Conservation (phyloP, 2,797 vertebrate genomes). For the Lepilemur ruficaudatus region DNA sequence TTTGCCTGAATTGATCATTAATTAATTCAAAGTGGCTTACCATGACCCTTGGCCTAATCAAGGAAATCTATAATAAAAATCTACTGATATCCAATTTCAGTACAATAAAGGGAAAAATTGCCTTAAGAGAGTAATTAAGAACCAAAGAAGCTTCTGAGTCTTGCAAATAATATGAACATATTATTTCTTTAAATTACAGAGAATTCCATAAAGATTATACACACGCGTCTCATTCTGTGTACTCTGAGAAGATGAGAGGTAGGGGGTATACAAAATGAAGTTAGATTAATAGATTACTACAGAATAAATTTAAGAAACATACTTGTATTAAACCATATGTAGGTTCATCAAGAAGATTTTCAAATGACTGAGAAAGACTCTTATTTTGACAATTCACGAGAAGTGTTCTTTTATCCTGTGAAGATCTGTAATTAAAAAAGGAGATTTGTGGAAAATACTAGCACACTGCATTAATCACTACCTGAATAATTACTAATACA, state of each 20-base stretch:
- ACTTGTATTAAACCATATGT: conserved; percentile 92
- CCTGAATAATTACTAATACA: conserved; percentile 35
- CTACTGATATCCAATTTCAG: background rate
- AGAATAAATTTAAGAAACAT: conserved; percentile 74
- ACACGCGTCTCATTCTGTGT: background rate
- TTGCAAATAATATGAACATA: background rate
- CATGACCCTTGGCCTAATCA: background rate
- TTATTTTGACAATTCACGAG: conserved; percentile 91
- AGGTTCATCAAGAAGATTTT: conserved; percentile 96
- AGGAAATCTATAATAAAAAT: conserved; percentile 27
- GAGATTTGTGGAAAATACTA: conserved; percentile 36
- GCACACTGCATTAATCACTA: background rate
- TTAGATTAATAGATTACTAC: conserved; percentile 21
- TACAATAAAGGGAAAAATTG: conserved; percentile 4
- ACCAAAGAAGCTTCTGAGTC: background rate
- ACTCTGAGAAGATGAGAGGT: background rate
- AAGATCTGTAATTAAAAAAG: conserved; percentile 84
- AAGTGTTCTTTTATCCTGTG: conserved; percentile 88
- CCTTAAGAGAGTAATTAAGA: background rate
- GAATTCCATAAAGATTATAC: background rate
- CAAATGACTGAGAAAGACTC: conserved; percentile 95
- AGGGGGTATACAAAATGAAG: background rate
- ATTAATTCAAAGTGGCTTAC: conserved; percentile 22
- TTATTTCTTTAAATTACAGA: conserved; percentile 31
- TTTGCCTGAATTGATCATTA: background rate